These are phyloP conservation scores for Acholoe squamosa DNA, from an alignment of 2,888 invertebrate genomes.

Conservation along the genomic window DNA sequence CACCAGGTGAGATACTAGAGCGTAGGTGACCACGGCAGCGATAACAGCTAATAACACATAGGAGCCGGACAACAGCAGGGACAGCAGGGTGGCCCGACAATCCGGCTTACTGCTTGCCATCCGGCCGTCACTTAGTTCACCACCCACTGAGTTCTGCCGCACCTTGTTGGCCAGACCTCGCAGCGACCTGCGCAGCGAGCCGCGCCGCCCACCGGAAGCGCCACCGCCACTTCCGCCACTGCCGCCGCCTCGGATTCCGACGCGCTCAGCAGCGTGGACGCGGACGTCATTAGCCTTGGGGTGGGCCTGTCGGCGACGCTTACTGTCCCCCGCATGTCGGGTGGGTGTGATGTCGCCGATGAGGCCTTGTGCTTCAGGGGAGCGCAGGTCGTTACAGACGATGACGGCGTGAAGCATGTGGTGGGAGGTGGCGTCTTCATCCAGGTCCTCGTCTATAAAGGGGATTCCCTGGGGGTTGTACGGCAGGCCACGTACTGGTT, in stretches of 20 bases:
- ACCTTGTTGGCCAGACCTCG: slow-evolving; percentile 54
- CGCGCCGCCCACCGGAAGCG: neutral
- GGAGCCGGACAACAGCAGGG: slow-evolving; percentile 41
- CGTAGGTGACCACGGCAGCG: slow-evolving; percentile 50
- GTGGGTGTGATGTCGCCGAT: slow-evolving; percentile 29
- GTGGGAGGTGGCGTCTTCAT: neutral
- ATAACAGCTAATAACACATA: slow-evolving; percentile 40
- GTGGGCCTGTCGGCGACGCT: neutral
- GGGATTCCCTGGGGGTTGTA: slow-evolving; percentile 57
- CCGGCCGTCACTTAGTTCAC: slow-evolving; percentile 18
- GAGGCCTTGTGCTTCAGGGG: slow-evolving; percentile 51
- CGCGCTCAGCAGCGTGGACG: neutral
- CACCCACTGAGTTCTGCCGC: neutral
- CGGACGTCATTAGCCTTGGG: slow-evolving; percentile 47
- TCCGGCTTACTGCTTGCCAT: neutral
- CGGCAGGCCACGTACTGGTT: slow-evolving; percentile 49
- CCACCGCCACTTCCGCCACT: neutral
- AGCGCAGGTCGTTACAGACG: slow-evolving; percentile 50
- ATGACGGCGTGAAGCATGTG: slow-evolving; percentile 32
- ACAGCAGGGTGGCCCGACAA: slow-evolving; percentile 8
- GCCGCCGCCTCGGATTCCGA: too few relatives aligned
- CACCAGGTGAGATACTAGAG: slow-evolving; percentile 39
- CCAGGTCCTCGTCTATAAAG: slow-evolving; percentile 53
- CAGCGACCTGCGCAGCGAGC: slow-evolving; percentile 39
- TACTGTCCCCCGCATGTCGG: neutral